Evolutionary conservation across 2,797 vertebrate genomes (phyloP).

Genomic region (Chiloscyllium punctatum): DNA sequence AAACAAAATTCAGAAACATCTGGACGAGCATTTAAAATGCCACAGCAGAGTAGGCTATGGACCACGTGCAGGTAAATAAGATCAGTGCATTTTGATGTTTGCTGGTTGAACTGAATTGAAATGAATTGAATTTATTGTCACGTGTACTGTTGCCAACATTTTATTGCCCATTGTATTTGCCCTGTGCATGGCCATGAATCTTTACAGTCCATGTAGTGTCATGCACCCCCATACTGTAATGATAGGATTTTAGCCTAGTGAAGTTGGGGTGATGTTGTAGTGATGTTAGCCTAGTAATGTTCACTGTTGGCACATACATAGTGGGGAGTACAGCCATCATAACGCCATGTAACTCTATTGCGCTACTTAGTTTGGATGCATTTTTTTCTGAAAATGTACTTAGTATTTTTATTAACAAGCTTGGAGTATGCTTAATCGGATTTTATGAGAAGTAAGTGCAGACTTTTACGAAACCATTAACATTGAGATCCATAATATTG

Average conservation of each 20-base stretch:
- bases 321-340: too few species aligned
- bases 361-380: not conserved
- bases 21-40: too few species aligned
- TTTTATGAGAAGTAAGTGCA: not conserved
- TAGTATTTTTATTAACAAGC: not conserved
- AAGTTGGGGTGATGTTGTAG: not conserved
- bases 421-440: not conserved
- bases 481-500: not conserved
- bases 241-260: not conserved
- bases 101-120: too few species aligned
- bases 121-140: too few species aligned
- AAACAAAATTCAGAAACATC: too few species aligned
- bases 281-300: too few species aligned
- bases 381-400: not conserved
- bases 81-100: too few species aligned
- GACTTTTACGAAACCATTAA: not conserved
- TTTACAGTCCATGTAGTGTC: not conserved
- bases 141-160: not conserved
- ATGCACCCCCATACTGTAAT: not conserved
- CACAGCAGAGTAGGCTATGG: too few species aligned
- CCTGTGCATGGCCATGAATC: not conserved
- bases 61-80: too few species aligned
- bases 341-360: too few species aligned
- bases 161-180: not conserved
- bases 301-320: too few species aligned